Evolutionary conservation across 2,888 invertebrate species (phyloP), one percentile per base, ranked within the genome.

Genomic region (Nomada hirtipes): DNA sequence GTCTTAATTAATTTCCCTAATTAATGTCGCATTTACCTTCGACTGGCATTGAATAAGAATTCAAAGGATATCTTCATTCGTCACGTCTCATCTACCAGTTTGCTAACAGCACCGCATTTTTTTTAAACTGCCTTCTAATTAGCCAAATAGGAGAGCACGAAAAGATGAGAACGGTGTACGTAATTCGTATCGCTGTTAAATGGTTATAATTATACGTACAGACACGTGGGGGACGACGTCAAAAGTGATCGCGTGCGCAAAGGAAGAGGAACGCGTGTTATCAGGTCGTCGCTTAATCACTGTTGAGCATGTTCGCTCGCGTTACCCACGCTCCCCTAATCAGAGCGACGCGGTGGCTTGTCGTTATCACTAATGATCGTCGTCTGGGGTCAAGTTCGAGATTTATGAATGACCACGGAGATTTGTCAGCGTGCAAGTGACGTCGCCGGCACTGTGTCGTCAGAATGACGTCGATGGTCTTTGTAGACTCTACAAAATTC

Each of bases 311-410:
- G 78, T 72, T 83, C 61, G 67, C 69, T 57, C 75, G 71, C 36
- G 74, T 76, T 75, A 79, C 71, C 72, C 75, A 78, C 75, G 82
- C 83, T 82, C 23, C 60, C 61, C 71, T 82, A 83, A 83, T 83
- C 83, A 82, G 65, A 82, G 82, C 67, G 50, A 29, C 52, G 69
- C 61, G 52, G 71, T 60, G 67, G 26, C 50, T 50, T 36, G 57
- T 23, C 68, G 69, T 82, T 78, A 83, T 83, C 83, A 65, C 75
- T 71, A 68, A 53, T 50, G 63, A 20, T 47, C 61, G 74, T 60
- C 65, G 64, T 59, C 68, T 57, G 71, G 60, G 72, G 73, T 83
- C 83, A 81, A 80, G 77, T 72, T 83, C 82, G 67, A 73, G 69
- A 70, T 74, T 77, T 70, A 81, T 81, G 77, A 81, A 83, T 74